Evolutionary conservation across 2,888 invertebrate genomes (phyloP).

Genomic region (Odontomyia ornata): DNA sequence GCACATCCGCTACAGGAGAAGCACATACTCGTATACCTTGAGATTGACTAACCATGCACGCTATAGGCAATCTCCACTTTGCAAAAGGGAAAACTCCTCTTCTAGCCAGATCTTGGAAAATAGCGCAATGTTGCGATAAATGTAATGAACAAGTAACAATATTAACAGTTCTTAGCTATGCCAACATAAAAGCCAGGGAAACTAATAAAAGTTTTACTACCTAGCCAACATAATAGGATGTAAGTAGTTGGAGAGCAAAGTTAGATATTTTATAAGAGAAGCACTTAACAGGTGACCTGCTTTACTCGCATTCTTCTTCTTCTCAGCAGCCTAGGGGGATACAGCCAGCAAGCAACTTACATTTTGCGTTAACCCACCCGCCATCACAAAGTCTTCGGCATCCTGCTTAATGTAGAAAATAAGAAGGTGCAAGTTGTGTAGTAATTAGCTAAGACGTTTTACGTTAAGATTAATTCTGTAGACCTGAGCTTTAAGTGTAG

Average conservation of each 20-base stretch:
- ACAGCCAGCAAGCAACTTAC: too few relatives aligned
- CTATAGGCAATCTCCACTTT: neutral
- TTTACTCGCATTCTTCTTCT: neutral
- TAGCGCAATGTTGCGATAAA: neutral
- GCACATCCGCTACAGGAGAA: neutral
- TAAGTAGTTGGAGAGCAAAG: neutral
- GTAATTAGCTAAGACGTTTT: too few relatives aligned
- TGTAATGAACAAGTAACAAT: neutral
- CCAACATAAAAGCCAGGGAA: conserved; percentile 7
- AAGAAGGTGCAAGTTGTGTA: too few relatives aligned
- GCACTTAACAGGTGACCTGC: neutral
- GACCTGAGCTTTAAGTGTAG: too few relatives aligned
- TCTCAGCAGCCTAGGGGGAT: too few relatives aligned
- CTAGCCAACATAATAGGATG: conserved; percentile 9
- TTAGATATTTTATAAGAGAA: neutral
- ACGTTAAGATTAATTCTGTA: too few relatives aligned
- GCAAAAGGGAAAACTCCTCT: neutral
- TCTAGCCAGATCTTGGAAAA: neutral
- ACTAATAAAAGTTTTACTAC: conserved; percentile 34
- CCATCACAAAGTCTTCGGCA: too few relatives aligned
- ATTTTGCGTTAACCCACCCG: too few relatives aligned
- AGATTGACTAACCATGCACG: neutral
- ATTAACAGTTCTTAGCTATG: conserved; percentile 1
- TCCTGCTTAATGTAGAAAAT: too few relatives aligned
- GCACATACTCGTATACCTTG: neutral